A percentile compares a stretch with the other conserved stretches of the same genome.
These are phyloP conservation scores for Xylocampa areola DNA, from an alignment of 2,888 invertebrate genomes.

Conservation along the genomic window DNA sequence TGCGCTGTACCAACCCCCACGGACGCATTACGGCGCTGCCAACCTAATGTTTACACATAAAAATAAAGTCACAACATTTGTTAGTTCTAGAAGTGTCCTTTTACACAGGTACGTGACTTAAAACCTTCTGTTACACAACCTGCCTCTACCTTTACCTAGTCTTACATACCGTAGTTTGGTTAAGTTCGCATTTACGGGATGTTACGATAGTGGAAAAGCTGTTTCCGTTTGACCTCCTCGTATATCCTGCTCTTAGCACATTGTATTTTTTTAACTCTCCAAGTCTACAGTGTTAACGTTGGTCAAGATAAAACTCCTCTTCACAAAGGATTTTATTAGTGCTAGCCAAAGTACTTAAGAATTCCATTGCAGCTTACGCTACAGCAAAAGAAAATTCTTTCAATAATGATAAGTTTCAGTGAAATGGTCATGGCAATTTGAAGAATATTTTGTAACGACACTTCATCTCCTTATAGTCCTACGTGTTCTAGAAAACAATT, in stretches of 20 bases:
- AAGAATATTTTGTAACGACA: slow-evolving; percentile 23
- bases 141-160: background rate
- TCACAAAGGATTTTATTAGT: background rate
- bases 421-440: slow-evolving; percentile 10
- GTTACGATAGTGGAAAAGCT: slow-evolving; percentile 47
- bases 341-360: background rate
- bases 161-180: slow-evolving; percentile 26
- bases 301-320: no score
- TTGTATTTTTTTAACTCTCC: slow-evolving; percentile 39
- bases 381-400: slow-evolving; percentile 3
- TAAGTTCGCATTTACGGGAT: slow-evolving; percentile 40
- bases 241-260: slow-evolving; percentile 43
- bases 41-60: slow-evolving; percentile 63
- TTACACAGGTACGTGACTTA: slow-evolving; percentile 48
- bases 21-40: slow-evolving; percentile 65
- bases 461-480: slow-evolving; percentile 15
- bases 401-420: slow-evolving; percentile 12
- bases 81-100: slow-evolving; percentile 48
- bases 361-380: background rate
- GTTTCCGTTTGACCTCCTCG: slow-evolving; percentile 43
- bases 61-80: slow-evolving; percentile 61
- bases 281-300: background rate
- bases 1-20: slow-evolving; percentile 59
- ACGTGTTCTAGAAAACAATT: slow-evolving; percentile 43
- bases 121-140: slow-evolving; percentile 32